Evolutionary conservation across 2,797 vertebrate genomes (phyloP).

Genomic region (Paramormyrops hopkinsi): DNA sequence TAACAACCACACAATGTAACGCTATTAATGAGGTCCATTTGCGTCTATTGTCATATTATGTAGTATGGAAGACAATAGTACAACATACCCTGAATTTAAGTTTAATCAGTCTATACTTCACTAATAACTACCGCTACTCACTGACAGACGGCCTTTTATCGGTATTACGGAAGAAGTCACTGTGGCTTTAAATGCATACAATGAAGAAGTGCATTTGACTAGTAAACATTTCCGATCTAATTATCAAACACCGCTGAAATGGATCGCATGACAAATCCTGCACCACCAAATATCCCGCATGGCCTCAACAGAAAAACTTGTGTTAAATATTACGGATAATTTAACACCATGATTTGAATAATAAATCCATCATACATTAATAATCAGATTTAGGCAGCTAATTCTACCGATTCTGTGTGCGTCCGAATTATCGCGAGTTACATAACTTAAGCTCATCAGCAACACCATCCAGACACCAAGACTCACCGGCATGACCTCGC

Average conservation of each 20-base stretch:
- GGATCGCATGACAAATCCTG: background rate
- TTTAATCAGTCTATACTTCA: background rate
- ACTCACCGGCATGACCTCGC: background rate
- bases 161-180: background rate
- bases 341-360: constrained; percentile 17
- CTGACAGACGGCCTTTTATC: background rate
- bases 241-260: background rate
- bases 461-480: background rate
- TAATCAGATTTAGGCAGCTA: constrained; percentile 3
- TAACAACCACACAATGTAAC: background rate
- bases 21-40: background rate
- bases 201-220: background rate
- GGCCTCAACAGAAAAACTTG: background rate
- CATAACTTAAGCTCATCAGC: background rate
- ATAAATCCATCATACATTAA: constrained; percentile 18
- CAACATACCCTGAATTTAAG: background rate
- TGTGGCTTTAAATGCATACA: background rate
- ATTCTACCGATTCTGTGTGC: background rate
- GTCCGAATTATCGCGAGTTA: background rate
- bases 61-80: background rate
- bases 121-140: background rate
- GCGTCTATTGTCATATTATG: background rate
- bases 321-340: background rate
- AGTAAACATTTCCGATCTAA: background rate
- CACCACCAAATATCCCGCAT: background rate